Evolutionary conservation across 2,888 invertebrate species (phyloP).

Genomic region (Xestia xanthographa): DNA sequence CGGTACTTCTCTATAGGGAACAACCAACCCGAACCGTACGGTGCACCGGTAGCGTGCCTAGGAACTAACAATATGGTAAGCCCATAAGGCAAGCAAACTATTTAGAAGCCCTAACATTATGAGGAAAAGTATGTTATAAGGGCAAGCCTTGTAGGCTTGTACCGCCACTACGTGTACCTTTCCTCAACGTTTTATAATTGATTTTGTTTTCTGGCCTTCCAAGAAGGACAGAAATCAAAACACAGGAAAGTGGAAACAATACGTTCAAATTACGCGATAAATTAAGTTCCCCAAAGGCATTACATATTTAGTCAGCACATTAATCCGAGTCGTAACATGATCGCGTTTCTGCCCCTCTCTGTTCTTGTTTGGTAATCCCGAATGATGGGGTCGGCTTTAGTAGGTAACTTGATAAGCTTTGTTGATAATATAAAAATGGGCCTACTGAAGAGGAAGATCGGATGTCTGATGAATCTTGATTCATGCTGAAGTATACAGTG

Average conservation of each 20-base stretch:
- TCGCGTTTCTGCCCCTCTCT: conserved; percentile 36
- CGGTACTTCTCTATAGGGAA: no score
- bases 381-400: conserved; percentile 43
- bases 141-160: no score
- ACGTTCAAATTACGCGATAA: conserved; percentile 40
- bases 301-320: conserved; percentile 51
- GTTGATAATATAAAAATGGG: conserved; percentile 45
- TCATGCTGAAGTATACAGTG: conserved; percentile 3
- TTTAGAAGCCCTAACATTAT: no score
- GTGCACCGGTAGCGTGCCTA: no score
- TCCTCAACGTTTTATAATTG: no score
- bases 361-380: conserved; percentile 43
- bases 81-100: no score
- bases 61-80: no score
- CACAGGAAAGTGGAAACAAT: conserved; percentile 16
- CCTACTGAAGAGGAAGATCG: conserved; percentile 8
- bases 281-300: conserved; percentile 48
- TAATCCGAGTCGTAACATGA: conserved; percentile 58
- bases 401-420: conserved; percentile 33
- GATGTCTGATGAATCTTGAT: conserved; percentile 20
- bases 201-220: no score
- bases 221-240: no score
- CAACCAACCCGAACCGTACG: no score
- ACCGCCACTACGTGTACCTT: no score
- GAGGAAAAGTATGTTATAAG: no score